These are phyloP conservation scores for Amphipyra berbera DNA, from an alignment of 2,888 invertebrate species.

Conservation along the genomic window DNA sequence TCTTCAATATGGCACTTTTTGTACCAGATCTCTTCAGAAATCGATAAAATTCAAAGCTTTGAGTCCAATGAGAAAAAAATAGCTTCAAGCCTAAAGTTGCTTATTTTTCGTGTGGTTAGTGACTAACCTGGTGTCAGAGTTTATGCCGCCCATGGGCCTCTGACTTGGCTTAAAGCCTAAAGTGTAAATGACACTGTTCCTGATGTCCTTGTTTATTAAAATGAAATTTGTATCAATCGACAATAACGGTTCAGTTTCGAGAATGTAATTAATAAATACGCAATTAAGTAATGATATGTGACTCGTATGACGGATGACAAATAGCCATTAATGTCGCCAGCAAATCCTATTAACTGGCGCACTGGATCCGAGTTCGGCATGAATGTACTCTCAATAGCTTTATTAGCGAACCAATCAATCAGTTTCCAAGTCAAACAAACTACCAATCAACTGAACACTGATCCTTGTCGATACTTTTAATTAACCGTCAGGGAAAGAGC, in stretches of 20 bases:
- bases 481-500: conserved; percentile 55
- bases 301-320: conserved; percentile 82
- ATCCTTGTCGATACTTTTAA: conserved; percentile 63
- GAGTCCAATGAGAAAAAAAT: no score
- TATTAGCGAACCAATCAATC: conserved; percentile 78
- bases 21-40: no score
- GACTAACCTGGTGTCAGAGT: no score
- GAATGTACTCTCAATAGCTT: conserved; percentile 74
- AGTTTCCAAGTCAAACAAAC: conserved; percentile 76
- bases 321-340: conserved; percentile 81
- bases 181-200: no score
- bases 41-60: no score
- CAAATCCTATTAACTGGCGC: conserved; percentile 75
- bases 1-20: no score
- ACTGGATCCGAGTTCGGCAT: conserved; percentile 63
- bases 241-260: conserved; percentile 43
- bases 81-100: no score
- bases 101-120: no score
- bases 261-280: conserved; percentile 64
- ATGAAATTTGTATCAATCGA: conserved; percentile 36
- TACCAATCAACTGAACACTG: conserved; percentile 74
- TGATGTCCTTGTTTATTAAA: conserved; percentile 41
- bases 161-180: no score
- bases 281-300: conserved; percentile 82
- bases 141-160: no score